Percentiles rank a stretch among this genome's conserved stretches.
phyloP scores from a whole-genome alignment of 2,113 vertebrate species.

The Plecotus auritus region DNA sequence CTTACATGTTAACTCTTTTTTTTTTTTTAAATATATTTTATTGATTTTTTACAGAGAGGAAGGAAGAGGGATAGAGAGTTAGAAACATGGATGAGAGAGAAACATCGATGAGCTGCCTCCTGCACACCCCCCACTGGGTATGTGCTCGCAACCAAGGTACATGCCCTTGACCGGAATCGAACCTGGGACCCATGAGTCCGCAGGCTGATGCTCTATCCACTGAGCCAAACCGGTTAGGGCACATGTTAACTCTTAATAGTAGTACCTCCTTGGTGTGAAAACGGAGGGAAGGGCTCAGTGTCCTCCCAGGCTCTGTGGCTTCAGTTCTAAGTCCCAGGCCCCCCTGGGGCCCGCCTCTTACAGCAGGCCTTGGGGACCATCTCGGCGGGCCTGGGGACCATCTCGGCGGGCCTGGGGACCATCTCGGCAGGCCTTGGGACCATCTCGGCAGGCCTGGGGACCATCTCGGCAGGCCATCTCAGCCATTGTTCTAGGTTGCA shows the following conservation, averaged over 20 bases:
- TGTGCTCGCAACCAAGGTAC: too few species aligned
- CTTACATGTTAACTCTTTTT: background rate
- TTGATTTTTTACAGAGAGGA: too few species aligned
- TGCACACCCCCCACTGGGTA: too few species aligned
- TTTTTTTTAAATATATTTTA: too few species aligned
- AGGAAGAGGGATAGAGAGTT: too few species aligned
- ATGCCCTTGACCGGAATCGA: too few species aligned
- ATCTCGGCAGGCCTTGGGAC: background rate
- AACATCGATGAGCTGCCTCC: too few species aligned
- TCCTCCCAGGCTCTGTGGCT: background rate
- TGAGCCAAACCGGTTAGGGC: too few species aligned
- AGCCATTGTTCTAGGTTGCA: background rate
- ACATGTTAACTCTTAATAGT: background rate
- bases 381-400: fast-evolving
- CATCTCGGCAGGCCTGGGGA: background rate
- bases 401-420: too few species aligned
- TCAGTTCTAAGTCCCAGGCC: background rate
- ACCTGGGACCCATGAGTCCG: too few species aligned
- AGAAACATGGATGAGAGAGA: too few species aligned
- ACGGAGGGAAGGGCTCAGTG: background rate
- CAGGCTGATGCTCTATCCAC: too few species aligned
- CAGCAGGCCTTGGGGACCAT: background rate
- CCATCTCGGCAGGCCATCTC: background rate
- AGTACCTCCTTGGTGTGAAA: background rate
- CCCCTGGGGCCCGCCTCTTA: background rate